These are phyloP conservation scores for Myripristis jacobus DNA, from an alignment of 2,797 vertebrate genomes.

Conservation along the genomic window DNA sequence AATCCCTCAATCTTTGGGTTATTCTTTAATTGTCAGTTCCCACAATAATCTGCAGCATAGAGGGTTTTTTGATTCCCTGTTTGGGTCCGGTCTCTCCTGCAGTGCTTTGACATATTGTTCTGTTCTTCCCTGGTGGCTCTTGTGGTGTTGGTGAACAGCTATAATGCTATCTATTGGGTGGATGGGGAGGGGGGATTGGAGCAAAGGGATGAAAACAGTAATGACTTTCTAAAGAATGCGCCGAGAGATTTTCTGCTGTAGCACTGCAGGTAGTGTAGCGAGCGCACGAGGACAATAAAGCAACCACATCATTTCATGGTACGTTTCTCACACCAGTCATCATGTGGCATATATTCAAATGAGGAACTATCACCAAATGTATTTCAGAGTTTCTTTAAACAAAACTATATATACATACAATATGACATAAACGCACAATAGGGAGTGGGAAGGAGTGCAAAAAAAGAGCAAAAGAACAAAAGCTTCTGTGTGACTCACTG, in stretches of 20 bases:
- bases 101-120: slow-evolving; percentile 33
- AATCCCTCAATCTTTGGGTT: slow-evolving; percentile 17
- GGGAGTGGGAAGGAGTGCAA: slow-evolving; percentile 6
- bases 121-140: slow-evolving; percentile 14
- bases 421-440: slow-evolving; percentile 24
- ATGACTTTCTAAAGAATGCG: slow-evolving; percentile 46
- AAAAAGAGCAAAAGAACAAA: slow-evolving; percentile 21
- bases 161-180: slow-evolving; percentile 34
- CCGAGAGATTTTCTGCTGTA: slow-evolving; percentile 43
- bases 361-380: slow-evolving; percentile 27
- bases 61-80: slow-evolving; percentile 19
- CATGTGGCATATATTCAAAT: slow-evolving; percentile 30
- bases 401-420: slow-evolving; percentile 9
- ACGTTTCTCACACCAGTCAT: slow-evolving; percentile 25
- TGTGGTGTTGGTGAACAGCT: slow-evolving; percentile 31
- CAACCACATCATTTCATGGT: slow-evolving; percentile 2
- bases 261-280: slow-evolving; percentile 28
- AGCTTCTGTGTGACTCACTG: slow-evolving; percentile 33
- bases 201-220: slow-evolving; percentile 50
- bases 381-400: slow-evolving; percentile 37
- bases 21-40: slow-evolving; percentile 26
- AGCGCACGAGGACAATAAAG: slow-evolving; percentile 48
- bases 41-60: slow-evolving; percentile 28
- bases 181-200: slow-evolving; percentile 7
- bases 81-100: slow-evolving; percentile 3